Evolutionary conservation across 1,140 invertebrate species (phyloP).

Genomic region (Spodoptera litura): DNA sequence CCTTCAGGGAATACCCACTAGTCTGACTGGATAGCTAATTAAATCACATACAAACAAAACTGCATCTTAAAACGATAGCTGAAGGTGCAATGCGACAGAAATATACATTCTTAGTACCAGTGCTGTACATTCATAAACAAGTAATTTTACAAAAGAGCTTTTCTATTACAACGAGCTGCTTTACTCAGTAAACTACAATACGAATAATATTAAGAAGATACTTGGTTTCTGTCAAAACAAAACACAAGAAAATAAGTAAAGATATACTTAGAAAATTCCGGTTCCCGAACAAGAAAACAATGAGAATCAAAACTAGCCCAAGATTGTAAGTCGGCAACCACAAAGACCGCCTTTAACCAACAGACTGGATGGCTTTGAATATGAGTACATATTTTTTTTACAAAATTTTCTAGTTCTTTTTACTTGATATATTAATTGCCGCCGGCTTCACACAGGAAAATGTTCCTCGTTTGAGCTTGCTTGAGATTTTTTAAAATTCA

Average conservation of each 20-base stretch:
- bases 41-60: too few relatives aligned
- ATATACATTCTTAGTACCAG: too few relatives aligned
- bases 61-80: too few relatives aligned
- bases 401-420: not conserved
- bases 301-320: not conserved
- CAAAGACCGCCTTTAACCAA: conserved; percentile 1
- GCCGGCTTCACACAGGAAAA: conserved; percentile 16
- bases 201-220: not conserved
- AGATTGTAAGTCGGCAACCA: conserved; percentile 12
- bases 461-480: not conserved
- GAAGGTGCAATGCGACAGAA: too few relatives aligned
- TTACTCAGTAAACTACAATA: not conserved
- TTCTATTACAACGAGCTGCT: too few relatives aligned
- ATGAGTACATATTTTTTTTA: not conserved
- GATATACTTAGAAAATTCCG: not conserved
- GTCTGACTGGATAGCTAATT: too few relatives aligned
- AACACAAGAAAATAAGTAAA: not conserved
- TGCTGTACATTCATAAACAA: too few relatives aligned
- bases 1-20: too few relatives aligned
- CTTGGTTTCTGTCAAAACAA: not conserved
- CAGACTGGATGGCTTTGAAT: not conserved
- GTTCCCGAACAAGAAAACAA: conserved; percentile 20
- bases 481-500: conserved; percentile 17
- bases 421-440: conserved; percentile 17
- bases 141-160: too few relatives aligned